These are phyloP conservation scores for Pseudochromis fuscus DNA, from an alignment of 2,797 vertebrate genomes.

Conservation along the genomic window DNA sequence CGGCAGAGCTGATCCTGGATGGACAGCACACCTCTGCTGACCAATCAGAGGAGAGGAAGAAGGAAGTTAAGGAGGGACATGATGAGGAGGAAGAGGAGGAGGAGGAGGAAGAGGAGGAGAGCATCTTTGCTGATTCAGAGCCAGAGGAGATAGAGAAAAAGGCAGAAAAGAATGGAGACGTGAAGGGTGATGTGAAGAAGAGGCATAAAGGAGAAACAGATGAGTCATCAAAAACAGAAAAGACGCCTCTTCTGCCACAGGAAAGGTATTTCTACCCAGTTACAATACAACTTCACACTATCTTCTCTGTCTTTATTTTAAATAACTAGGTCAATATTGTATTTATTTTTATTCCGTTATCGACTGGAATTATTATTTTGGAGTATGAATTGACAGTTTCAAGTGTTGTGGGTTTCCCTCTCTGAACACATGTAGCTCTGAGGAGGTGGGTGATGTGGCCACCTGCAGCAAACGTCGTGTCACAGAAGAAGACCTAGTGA, in stretches of 20 bases:
- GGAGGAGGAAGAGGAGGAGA: constrained; percentile 30
- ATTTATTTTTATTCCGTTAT: not conserved
- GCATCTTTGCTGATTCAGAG: constrained; percentile 57
- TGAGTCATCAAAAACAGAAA: constrained; percentile 24
- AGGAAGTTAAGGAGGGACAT: not conserved
- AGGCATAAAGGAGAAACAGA: constrained; percentile 23
- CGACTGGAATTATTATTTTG: too few relatives aligned
- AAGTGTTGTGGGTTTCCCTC: not conserved
- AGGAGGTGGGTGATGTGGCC: constrained; percentile 74
- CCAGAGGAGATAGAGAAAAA: constrained; percentile 52
- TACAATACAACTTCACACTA: not conserved
- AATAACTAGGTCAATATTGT: too few relatives aligned
- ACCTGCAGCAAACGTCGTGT: constrained; percentile 79
- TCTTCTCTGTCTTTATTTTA: not conserved
- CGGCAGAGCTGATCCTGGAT: constrained; percentile 62
- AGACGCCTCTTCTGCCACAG: constrained; percentile 17
- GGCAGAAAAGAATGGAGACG: constrained; percentile 23
- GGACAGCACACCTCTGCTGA: constrained; percentile 9
- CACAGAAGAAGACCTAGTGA: constrained; percentile 72
- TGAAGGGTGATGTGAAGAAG: constrained; percentile 50
- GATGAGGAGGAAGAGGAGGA: constrained; percentile 32
- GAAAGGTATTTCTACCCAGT: constrained; percentile 68
- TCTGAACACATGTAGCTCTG: constrained; percentile 40
- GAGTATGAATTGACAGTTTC: too few relatives aligned
- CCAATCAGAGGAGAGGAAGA: constrained; percentile 36